Base-by-base conservation (phyloP, 2,888 invertebrate genomes). In the Sicus ferrugineus region DNA sequence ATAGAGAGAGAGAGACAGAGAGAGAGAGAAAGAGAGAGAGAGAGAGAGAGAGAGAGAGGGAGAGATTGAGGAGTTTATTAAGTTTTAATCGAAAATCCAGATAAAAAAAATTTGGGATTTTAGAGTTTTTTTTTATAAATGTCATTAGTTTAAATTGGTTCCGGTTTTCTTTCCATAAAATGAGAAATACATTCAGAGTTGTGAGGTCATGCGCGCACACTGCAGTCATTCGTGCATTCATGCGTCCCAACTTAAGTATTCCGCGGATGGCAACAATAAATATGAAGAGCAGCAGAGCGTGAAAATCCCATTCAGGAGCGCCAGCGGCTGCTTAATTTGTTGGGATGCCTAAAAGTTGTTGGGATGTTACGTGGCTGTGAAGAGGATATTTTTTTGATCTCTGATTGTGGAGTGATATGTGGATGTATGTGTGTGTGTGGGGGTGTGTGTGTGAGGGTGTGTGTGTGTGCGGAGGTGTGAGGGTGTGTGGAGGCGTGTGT, bases 171-270 rank as follows among this genome's bases (percentile, higher is more conserved):
- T n/a, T n/a, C n/a, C n/a, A n/a, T n/a, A n/a, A n/a, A n/a, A n/a
- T n/a, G n/a, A n/a, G n/a, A n/a, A n/a, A n/a, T n/a, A n/a, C n/a
- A 2, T 42, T 42, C n/a, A 16, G 16, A 42, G 5, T 42, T n/a
- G n/a, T 4, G 42, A 14, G 5, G 16, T 42, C 54, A 28, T 54
- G 23, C 54, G 28, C 28, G 28, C 42, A 42, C 42, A n/a, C 42
- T 4, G 14, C 38, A 19, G 23, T 52, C 52, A 19, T n/a, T 52
- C 23, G 21, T 9, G 21, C 54, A 28, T 28, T 16, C 54, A 28
- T 54, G 54, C 28, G 23, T 54, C 28, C 54, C 23, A 54, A 28
- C 54, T 46, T 23, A 52, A 52, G 26, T 11, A 54, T 54, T 28
- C 54, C 16, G 6, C 14, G 26, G 9, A 23, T 23, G n/a, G n/a